Evolutionary conservation across 2,888 invertebrate genomes (phyloP), one percentile per base, ranked within the genome.

Genomic region (Noctua pronuba): DNA sequence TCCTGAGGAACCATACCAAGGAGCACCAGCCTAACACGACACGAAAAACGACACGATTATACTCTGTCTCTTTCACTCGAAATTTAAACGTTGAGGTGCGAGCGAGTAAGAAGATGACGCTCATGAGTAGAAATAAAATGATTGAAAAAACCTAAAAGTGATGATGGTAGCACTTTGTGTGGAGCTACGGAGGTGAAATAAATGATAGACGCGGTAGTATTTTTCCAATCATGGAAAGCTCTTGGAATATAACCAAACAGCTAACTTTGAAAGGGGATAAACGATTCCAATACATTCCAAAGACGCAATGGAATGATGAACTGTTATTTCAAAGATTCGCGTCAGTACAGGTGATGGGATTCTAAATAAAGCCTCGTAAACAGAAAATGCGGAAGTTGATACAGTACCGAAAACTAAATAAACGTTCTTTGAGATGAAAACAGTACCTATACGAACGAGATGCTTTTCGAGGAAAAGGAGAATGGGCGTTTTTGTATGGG

Each of bases 1-100:
- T 13, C 68, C 89, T 2, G 90, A 91, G 38, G 85, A 85, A n/a
- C 88, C 92, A 0, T 94, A 94, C 72, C 94, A 94, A 86, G 93
- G 92, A 0, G 89, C 90, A n/a, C 92, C 93, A 0, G 89, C 92
- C 55, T 92, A 92, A 24, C 44, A 52, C 11, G 41, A 35, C 24
- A 24, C 18, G 35, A 66, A 41, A 58, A 24, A n/a, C 7, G 58
- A 83, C 28, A 44, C 35, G 49, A 78, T 21, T 38, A n/a, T 66
- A 44, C 58, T 41, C 65, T 11, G 49, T 60, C 58, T 52, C 44
- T 84, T 52, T 66, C 24, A 66, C 41, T 35, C n/a, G 6, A 58
- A 44, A 24, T 8, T 35, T 24, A 44, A 21, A 44, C 52, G 41
- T 13, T 67, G 65, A 69, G 60, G 38, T 64, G 71, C 28, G 65